Evolutionary conservation across 2,888 invertebrate species (phyloP).

Genomic region (Bhutanitis thaidina): DNA sequence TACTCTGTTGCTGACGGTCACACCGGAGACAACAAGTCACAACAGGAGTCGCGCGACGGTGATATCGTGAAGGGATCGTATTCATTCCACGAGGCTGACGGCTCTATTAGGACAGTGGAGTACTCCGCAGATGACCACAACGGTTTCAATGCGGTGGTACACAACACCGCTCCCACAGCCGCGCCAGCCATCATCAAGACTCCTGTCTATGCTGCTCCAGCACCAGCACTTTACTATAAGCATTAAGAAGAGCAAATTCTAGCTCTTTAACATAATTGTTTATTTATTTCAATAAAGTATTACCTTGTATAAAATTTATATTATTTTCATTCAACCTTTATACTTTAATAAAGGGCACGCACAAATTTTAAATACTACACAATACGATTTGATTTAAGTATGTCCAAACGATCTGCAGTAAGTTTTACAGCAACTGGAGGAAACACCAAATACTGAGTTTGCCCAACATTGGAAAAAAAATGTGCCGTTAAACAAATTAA

Average conservation of each 20-base stretch:
- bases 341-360: too few species aligned
- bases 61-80: constrained; percentile 73
- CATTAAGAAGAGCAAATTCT: not conserved
- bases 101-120: constrained; percentile 43
- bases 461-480: too few species aligned
- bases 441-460: too few species aligned
- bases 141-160: constrained; percentile 59
- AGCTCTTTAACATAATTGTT: too few species aligned
- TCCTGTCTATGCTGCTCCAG: constrained; percentile 34
- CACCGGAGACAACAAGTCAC: constrained; percentile 74
- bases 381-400: too few species aligned
- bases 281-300: too few species aligned
- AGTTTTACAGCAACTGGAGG: too few species aligned
- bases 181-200: constrained; percentile 43
- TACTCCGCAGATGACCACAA: constrained; percentile 46
- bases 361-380: too few species aligned
- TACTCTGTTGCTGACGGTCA: constrained; percentile 74
- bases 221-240: constrained; percentile 24
- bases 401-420: too few species aligned
- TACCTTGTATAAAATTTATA: too few species aligned
- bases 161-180: constrained; percentile 50
- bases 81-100: constrained; percentile 70
- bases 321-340: too few species aligned
- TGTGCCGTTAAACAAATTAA: too few species aligned
- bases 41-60: constrained; percentile 69